These are phyloP conservation scores for Rhinatrema bivittatum DNA, from an alignment of 2,797 vertebrate genomes.

Conservation along the genomic window DNA sequence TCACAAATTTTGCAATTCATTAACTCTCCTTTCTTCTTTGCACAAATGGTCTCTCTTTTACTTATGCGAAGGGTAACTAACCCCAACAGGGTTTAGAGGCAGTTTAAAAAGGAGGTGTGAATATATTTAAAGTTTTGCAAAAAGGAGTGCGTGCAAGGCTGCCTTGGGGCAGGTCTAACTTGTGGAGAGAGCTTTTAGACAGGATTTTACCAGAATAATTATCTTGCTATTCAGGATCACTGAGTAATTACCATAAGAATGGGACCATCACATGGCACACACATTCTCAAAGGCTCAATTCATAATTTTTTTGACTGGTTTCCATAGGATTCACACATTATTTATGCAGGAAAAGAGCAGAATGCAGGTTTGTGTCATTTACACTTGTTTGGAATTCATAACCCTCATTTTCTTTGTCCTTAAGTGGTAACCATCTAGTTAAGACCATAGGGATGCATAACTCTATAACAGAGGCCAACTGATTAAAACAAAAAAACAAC, in stretches of 20 bases:
- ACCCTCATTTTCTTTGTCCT: constrained; percentile 9
- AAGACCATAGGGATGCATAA: constrained; percentile 19
- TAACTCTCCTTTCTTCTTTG: no score
- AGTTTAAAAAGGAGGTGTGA: constrained; percentile 11
- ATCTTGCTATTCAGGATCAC: background rate
- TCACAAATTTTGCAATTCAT: no score
- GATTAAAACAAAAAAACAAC: constrained; percentile 2
- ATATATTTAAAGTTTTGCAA: constrained; percentile 17
- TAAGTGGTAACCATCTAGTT: constrained; percentile 18
- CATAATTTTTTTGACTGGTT: constrained; percentile 11
- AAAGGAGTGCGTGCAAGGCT: constrained; percentile 7
- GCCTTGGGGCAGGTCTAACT: background rate
- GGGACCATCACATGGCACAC: constrained; percentile 1
- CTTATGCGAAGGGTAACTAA: no score
- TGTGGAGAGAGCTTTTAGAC: constrained; percentile 10
- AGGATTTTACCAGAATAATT: constrained; percentile 23
- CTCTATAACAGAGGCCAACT: background rate
- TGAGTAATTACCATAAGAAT: constrained; percentile 12
- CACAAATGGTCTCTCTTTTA: no score
- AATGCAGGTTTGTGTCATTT: constrained; percentile 12
- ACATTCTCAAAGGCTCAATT: constrained; percentile 11
- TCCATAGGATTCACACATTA: constrained; percentile 2
- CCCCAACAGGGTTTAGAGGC: no score
- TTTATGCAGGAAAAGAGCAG: constrained; percentile 12
- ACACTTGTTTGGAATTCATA: constrained; percentile 10